phyloP scores from a whole-genome alignment of 1,140 invertebrate genomes.

The Plectrocnemia conspersa region DNA sequence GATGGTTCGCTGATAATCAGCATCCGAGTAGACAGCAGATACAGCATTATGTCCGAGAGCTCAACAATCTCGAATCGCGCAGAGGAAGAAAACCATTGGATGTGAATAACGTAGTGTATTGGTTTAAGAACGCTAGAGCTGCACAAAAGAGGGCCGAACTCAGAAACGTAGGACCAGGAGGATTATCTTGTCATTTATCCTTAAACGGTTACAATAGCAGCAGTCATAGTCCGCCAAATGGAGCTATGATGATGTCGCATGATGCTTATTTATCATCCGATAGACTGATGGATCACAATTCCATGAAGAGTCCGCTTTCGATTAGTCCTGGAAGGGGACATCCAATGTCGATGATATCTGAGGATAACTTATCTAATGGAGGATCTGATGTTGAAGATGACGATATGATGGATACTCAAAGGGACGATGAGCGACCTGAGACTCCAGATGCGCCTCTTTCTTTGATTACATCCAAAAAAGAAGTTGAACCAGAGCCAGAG shows the following conservation, averaged over 20 bases:
- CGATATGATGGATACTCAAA: conserved; percentile 49
- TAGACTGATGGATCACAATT: conserved; percentile 42
- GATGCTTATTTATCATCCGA: conserved; percentile 53
- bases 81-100: conserved; percentile 89
- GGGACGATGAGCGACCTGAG: conserved; percentile 53
- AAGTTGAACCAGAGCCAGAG: conserved; percentile 43
- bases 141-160: conserved; percentile 86
- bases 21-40: conserved; percentile 93
- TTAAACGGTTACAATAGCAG: conserved; percentile 60
- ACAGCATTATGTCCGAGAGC: conserved; percentile 88
- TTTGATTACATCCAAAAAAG: conserved; percentile 56
- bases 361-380: conserved; percentile 55
- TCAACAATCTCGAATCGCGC: conserved; percentile 87
- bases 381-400: conserved; percentile 62
- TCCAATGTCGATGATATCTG: conserved; percentile 54
- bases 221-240: conserved; percentile 57
- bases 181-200: conserved; percentile 51
- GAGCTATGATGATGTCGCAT: conserved; percentile 50
- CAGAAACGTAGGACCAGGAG: conserved; percentile 51
- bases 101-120: conserved; percentile 96
- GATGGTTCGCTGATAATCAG: conserved; percentile 94
- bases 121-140: conserved; percentile 97
- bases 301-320: conserved; percentile 51
- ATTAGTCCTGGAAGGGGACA: conserved; percentile 47
- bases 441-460: conserved; percentile 65